Base-by-base conservation (phyloP, 2,888 invertebrate species). In the Dascillus cervinus region DNA sequence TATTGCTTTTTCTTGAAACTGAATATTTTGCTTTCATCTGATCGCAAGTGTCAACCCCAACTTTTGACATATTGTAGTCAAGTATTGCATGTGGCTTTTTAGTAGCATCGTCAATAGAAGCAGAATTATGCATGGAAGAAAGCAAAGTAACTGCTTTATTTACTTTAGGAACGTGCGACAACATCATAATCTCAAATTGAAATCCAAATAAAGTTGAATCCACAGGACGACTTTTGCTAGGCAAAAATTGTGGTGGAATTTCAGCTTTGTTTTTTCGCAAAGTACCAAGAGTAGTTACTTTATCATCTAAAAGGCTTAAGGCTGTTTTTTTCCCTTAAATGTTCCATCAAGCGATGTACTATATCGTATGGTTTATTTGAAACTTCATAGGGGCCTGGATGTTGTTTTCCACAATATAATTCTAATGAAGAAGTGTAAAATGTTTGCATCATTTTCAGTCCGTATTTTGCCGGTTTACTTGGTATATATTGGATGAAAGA, bases 401-500 rank as follows among this genome's bases (percentile, higher is more conserved):
- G 11, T 4, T 8, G 10, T 24, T 24, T 24, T 6, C 24, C 24
- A 13, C 24, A 11, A 13, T 24, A 24, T 24, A 24, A n/a, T 24
- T 24, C 24, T 4, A 24, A 11, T 13, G n/a, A 24, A 24, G 11
- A 24, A 4, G 24, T 24, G 24, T 24, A 11, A 3, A 12, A 24
- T 6, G 24, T 24, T n/a, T 24, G n/a, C n/a, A n/a, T n/a, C n/a
- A n/a, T n/a, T n/a, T 3, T 8, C 9, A 9, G n/a, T 5, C 4
- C 22, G 11, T 22, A 22, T 11, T n/a, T 22, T 3, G 22, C 22
- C 3, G 11, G 24, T 24, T 24, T 24, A 12, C 12, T 13, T 12
- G 10, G 24, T 13, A 24, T 24, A 8, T 22, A 22, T 11, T 22
- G 4, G 4, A 22, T 22, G 11, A 22, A 22, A 4, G n/a, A 22